Conservation (phyloP, 2,797 vertebrate genomes). For the Astyanax mexicanus region DNA sequence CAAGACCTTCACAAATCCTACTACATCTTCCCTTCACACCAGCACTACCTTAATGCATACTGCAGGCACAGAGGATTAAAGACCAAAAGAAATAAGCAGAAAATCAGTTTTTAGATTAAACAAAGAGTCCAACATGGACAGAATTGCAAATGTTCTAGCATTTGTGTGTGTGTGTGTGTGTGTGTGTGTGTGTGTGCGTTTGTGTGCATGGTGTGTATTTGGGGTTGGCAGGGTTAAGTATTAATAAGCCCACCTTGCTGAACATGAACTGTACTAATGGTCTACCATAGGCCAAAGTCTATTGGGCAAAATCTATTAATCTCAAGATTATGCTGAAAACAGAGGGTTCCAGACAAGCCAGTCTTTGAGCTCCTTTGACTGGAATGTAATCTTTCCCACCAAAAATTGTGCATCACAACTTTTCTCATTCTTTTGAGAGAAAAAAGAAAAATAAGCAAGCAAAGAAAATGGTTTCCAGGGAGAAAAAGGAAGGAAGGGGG, state of each 20-base stretch:
- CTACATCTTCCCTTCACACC: conserved; percentile 28
- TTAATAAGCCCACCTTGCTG: conserved; percentile 23
- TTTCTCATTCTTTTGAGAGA: conserved; percentile 47
- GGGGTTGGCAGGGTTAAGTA: conserved; percentile 18
- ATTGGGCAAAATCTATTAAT: conserved; percentile 22
- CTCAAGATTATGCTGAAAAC: conserved; percentile 9
- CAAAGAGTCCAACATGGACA: not conserved
- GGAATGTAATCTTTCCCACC: conserved; percentile 80
- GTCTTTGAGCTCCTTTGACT: conserved; percentile 76
- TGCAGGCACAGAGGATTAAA: conserved; percentile 36
- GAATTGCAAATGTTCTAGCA: not conserved
- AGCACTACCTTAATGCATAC: conserved; percentile 16
- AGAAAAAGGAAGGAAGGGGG: conserved; percentile 11
- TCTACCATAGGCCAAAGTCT: conserved; percentile 11
- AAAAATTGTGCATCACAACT: conserved; percentile 77
- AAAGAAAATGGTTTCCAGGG: conserved; percentile 44
- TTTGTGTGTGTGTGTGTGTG: not conserved
- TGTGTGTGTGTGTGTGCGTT: not conserved
- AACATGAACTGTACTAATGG: conserved; percentile 32
- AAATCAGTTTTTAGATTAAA: conserved; percentile 11
- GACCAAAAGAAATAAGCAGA: conserved; percentile 34
- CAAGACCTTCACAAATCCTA: conserved; percentile 33
- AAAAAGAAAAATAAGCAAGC: conserved; percentile 10
- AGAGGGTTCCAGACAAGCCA: conserved; percentile 65
- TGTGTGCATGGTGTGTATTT: too few species aligned